phyloP scores from a whole-genome alignment of 2,888 invertebrate species.

The Drosophila nr. perissopoda region DNA sequence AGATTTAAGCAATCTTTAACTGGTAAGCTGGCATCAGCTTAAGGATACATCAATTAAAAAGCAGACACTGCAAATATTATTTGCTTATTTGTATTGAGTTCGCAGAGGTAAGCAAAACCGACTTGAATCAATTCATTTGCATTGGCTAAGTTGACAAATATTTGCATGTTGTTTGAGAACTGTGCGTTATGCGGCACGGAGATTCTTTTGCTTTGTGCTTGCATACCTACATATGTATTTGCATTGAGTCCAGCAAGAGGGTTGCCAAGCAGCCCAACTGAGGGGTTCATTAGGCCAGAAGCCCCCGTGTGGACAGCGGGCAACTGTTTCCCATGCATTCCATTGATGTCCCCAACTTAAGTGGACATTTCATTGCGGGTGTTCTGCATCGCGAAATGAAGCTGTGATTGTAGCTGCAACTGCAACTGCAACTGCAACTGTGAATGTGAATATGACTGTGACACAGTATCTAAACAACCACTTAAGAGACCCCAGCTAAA shows the following conservation, averaged over 20 bases:
- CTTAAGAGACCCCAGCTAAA: not conserved
- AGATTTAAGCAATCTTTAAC: not conserved
- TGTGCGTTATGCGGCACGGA: not conserved
- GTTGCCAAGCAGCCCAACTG: slow-evolving; percentile 12
- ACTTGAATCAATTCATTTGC: not conserved
- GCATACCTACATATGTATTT: not conserved
- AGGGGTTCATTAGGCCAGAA: slow-evolving; percentile 29
- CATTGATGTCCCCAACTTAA: slow-evolving; percentile 1
- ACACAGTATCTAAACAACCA: not conserved
- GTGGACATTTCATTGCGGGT: slow-evolving; percentile 5
- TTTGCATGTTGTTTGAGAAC: not conserved
- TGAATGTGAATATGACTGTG: not conserved
- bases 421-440: not conserved
- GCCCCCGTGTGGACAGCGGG: slow-evolving; percentile 7
- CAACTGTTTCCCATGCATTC: slow-evolving; percentile 10
- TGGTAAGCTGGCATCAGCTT: not conserved
- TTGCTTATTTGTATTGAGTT: not conserved
- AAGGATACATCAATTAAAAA: not conserved
- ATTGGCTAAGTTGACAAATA: not conserved
- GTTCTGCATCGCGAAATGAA: not conserved
- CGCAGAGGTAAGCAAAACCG: not conserved
- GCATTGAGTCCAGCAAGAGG: slow-evolving; percentile 8
- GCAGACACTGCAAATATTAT: not conserved
- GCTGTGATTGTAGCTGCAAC: not conserved
- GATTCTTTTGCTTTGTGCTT: not conserved